Evolutionary conservation across 92 coral and sea anemone species (phyloP), one percentile per base, ranked within the genome.

Genomic region (Pocillopora grandis): DNA sequence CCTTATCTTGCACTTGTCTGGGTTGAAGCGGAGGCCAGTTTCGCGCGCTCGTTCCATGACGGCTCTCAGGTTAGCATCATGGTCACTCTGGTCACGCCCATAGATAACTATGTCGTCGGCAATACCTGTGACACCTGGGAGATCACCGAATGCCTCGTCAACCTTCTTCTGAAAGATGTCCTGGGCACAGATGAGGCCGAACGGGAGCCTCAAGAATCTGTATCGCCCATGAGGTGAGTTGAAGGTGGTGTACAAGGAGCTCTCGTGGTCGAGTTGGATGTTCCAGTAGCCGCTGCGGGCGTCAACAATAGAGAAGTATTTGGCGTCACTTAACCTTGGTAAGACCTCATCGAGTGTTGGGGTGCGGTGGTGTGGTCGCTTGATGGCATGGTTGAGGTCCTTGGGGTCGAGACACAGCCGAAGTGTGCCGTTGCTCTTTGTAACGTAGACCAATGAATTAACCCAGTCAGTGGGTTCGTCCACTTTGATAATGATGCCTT

Each of bases 1-100:
- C 62, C 72, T 66, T 75, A 90, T 93, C 78, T 82, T 85, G 88
- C 92, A 92, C 67, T 90, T 90, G 76, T 91, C 91, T 67, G 92
- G 72, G 78, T 93, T 90, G 89, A 90, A 87, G 36, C 78, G 81
- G 48, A 92, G 85, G 20, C 93, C 90, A 21, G 88, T 3, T 69
- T 86, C 55, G 87, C 89, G 36, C 74, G 77, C 76, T 79, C 80
- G 77, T 87, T 76, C 19, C 92, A 87, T 67, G 37, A 20, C 72
- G 1, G 72, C 27, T 33, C 27, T n/a, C 17, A 33, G 72, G 72
- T 67, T 67, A 10, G 72, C 17, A 2, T 20, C 72, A 1, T 20
- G 27, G 72, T 33, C 2, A n/a, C 1, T 20, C 19, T 67, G 72
- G 37, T 65, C 88, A 36, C 61, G 14, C 61, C 61, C 27, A 23